phyloP scores from a whole-genome alignment of 2,888 invertebrate species.

The Agrochola lychnidis region DNA sequence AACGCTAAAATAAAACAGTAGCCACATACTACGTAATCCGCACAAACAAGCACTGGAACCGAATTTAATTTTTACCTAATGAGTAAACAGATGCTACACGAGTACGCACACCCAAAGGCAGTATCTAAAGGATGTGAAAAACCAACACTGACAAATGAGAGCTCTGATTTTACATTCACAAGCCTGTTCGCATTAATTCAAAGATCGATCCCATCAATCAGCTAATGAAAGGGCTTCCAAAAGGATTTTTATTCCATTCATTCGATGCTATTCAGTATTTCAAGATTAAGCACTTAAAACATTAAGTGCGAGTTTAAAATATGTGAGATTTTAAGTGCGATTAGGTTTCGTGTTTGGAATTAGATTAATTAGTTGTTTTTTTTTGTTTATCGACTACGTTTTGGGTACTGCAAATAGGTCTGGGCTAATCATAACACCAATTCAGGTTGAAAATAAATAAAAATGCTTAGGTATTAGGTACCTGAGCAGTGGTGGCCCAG shows the following conservation, averaged over 20 bases:
- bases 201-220: slow-evolving; percentile 74
- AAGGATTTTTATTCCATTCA: slow-evolving; percentile 71
- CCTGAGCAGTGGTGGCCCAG: no score
- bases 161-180: slow-evolving; percentile 71
- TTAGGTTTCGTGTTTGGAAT: slow-evolving; percentile 20
- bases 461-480: neutral
- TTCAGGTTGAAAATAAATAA: neutral
- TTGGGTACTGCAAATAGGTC: no score
- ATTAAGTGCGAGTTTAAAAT: slow-evolving; percentile 54
- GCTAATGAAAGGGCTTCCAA: slow-evolving; percentile 73
- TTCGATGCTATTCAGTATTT: slow-evolving; percentile 66
- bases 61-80: slow-evolving; percentile 47
- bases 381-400: neutral
- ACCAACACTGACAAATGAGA: slow-evolving; percentile 71
- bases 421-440: neutral
- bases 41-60: slow-evolving; percentile 20
- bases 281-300: slow-evolving; percentile 65
- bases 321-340: slow-evolving; percentile 39
- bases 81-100: slow-evolving; percentile 55
- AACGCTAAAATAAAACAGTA: slow-evolving; percentile 6
- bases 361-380: neutral
- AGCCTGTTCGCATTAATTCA: slow-evolving; percentile 70
- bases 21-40: neutral
- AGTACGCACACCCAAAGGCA: slow-evolving; percentile 36
- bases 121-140: slow-evolving; percentile 60